Evolutionary conservation across 2,113 vertebrate genomes (phyloP).

Genomic region (Paramisgurnus dabryanus): DNA sequence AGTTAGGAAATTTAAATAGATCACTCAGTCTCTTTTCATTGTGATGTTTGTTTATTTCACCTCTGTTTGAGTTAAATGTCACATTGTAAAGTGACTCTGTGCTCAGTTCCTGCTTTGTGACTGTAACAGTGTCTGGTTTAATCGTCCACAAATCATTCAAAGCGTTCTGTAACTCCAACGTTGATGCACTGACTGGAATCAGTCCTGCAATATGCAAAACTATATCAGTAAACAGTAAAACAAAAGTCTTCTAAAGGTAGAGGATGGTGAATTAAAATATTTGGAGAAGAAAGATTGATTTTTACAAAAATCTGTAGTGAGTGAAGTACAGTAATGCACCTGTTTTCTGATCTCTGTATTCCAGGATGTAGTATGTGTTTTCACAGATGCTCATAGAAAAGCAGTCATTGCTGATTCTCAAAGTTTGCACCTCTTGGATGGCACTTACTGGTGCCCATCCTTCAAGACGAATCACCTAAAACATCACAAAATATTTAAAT

Average conservation of each 20-base stretch:
- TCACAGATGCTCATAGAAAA: slow-evolving; percentile 63
- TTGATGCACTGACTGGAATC: slow-evolving; percentile 74
- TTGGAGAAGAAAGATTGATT: too few species aligned
- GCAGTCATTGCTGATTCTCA: slow-evolving; percentile 78
- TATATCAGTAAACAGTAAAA: slow-evolving; percentile 16
- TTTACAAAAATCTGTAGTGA: too few species aligned
- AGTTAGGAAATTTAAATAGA: not conserved
- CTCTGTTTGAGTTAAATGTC: slow-evolving; percentile 81
- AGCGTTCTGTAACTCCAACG: slow-evolving; percentile 66
- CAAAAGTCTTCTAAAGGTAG: not conserved
- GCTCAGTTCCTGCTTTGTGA: slow-evolving; percentile 61
- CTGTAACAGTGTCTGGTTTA: slow-evolving; percentile 77
- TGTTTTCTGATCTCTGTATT: slow-evolving; percentile 72
- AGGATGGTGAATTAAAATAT: not conserved
- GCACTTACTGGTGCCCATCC: slow-evolving; percentile 63
- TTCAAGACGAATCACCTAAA: slow-evolving; percentile 75
- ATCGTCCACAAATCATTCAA: slow-evolving; percentile 81
- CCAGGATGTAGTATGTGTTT: slow-evolving; percentile 70
- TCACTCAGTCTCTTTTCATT: not conserved
- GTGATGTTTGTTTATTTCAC: slow-evolving; percentile 60
- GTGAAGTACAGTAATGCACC: slow-evolving; percentile 64
- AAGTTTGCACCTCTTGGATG: slow-evolving; percentile 76
- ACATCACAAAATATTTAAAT: not conserved
- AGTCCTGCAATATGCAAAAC: slow-evolving; percentile 60
- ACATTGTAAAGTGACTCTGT: slow-evolving; percentile 68